Conservation (phyloP, 35 echinoderm and acorn worm genomes). For the Ophiothrix spiculata region DNA sequence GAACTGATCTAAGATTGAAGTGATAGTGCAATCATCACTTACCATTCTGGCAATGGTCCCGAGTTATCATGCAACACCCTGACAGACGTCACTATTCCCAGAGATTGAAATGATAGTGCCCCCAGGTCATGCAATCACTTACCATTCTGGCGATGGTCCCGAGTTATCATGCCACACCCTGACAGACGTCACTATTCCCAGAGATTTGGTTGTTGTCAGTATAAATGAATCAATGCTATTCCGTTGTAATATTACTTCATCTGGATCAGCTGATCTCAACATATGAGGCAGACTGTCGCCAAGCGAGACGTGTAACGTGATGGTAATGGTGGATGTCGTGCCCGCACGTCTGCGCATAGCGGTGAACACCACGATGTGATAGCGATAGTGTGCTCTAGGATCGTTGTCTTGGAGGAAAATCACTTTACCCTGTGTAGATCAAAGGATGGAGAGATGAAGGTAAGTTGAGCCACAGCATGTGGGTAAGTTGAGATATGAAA, state of each 20-base stretch:
- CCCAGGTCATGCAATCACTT: too few relatives aligned
- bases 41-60: too few relatives aligned
- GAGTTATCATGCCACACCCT: slow-evolving; percentile 95
- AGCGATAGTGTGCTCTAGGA: slow-evolving; percentile 50
- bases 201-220: slow-evolving; percentile 47
- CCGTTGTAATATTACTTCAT: too few relatives aligned
- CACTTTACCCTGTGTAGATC: slow-evolving; percentile 46
- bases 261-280: slow-evolving; percentile 35
- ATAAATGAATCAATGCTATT: slow-evolving; percentile 78
- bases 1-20: too few relatives aligned
- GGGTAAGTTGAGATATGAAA: too few relatives aligned
- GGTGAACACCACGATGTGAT: slow-evolving; percentile 81
- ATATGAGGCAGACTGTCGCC: slow-evolving; percentile 78
- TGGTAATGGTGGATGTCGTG: slow-evolving; percentile 73
- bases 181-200: slow-evolving; percentile 53
- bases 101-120: too few relatives aligned
- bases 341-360: slow-evolving; percentile 75
- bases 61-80: too few relatives aligned
- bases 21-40: too few relatives aligned
- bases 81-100: too few relatives aligned
- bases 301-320: slow-evolving; percentile 54
- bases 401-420: slow-evolving; percentile 77
- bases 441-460: too few relatives aligned
- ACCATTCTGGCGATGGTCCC: too few relatives aligned
- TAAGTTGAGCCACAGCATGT: too few relatives aligned